Percentiles rank a stretch among this genome's conserved stretches.
Evolutionary conservation across 2,888 invertebrate species (phyloP).

Genomic region (Amphipoea oculea): DNA sequence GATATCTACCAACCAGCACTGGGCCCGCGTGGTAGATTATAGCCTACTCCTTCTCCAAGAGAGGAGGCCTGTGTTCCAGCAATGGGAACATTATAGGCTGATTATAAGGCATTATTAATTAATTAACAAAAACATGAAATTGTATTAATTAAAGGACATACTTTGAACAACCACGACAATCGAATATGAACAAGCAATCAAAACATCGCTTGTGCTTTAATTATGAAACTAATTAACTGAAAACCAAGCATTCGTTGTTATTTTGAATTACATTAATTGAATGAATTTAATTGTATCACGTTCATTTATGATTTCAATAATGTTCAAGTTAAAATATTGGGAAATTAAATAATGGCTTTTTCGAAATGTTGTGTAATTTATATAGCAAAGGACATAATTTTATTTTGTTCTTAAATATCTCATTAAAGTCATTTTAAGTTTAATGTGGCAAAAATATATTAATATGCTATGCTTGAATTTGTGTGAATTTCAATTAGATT

Average conservation of each 20-base stretch:
- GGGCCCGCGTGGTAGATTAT: background rate
- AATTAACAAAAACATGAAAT: constrained; percentile 21
- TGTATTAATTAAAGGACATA: constrained; percentile 28
- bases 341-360: background rate
- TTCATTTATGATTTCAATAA: constrained; percentile 30
- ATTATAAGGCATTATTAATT: background rate
- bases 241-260: constrained; percentile 42
- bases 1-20: background rate
- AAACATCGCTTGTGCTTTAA: constrained; percentile 24
- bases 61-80: background rate
- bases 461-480: background rate
- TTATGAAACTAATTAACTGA: constrained; percentile 45
- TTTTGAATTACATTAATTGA: constrained; percentile 45
- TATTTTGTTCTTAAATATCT: background rate
- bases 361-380: background rate
- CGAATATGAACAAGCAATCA: constrained; percentile 14
- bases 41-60: background rate
- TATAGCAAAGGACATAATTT: background rate
- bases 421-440: background rate
- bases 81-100: background rate
- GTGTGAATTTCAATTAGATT: background rate
- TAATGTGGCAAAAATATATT: background rate
- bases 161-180: constrained; percentile 17
- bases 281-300: constrained; percentile 36
- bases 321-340: constrained; percentile 1